Evolutionary conservation across 2,797 vertebrate genomes (phyloP).

Genomic region (Delichon dasypus): DNA sequence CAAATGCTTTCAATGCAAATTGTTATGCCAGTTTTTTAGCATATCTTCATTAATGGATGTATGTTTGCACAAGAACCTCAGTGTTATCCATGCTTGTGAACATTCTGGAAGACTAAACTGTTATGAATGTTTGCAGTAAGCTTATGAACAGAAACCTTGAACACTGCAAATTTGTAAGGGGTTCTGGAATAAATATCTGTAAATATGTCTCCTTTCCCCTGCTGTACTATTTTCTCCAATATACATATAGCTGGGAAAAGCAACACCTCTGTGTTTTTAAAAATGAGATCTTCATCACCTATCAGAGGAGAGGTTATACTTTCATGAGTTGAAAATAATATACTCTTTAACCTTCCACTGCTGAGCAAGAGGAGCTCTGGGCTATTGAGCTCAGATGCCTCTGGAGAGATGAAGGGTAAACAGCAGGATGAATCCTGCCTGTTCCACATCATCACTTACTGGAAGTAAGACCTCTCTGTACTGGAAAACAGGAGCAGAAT

Average conservation of each 20-base stretch:
- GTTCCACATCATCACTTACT: background rate
- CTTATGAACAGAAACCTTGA: constrained; percentile 10
- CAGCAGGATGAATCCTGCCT: background rate
- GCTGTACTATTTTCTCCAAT: background rate
- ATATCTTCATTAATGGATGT: constrained; percentile 47
- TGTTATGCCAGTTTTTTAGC: constrained; percentile 28
- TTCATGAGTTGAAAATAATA: background rate
- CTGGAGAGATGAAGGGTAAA: background rate
- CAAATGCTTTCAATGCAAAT: constrained; percentile 40
- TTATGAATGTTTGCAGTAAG: constrained; percentile 27
- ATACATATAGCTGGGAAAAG: background rate
- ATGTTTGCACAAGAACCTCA: constrained; percentile 40
- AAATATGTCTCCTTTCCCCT: background rate
- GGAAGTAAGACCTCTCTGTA: background rate
- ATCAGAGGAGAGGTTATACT: background rate
- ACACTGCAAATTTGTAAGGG: background rate
- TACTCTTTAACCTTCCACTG: background rate
- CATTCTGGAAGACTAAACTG: constrained; percentile 13
- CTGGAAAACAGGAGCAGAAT: background rate
- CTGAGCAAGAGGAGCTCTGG: background rate
- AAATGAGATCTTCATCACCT: background rate
- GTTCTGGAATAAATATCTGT: background rate
- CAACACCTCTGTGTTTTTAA: background rate
- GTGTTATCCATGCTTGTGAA: constrained; percentile 18
- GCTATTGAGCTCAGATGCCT: background rate